These are phyloP conservation scores for Sminthopsis crassicaudata DNA, from an alignment of 2,113 vertebrate genomes.

Conservation along the genomic window DNA sequence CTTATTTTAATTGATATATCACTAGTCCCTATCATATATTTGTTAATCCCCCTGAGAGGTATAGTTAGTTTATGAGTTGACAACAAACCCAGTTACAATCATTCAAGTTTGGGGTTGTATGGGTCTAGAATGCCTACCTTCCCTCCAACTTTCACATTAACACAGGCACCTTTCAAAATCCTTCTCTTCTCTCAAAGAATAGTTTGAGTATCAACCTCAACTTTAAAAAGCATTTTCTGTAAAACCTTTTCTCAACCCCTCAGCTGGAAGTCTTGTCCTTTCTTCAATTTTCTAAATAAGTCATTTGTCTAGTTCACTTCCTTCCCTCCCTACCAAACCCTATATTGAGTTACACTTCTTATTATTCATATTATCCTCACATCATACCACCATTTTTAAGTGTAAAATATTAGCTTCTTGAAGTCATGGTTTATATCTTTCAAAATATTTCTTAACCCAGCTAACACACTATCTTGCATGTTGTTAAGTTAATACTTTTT, in stretches of 20 bases:
- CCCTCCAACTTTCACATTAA: background rate
- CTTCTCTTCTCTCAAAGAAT: background rate
- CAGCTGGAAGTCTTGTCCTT: background rate
- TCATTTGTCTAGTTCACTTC: background rate
- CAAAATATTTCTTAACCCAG: background rate
- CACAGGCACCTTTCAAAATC: background rate
- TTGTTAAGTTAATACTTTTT: background rate
- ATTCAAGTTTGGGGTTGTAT: background rate
- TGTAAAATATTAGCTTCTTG: background rate
- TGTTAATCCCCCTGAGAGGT: background rate
- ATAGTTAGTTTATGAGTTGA: background rate
- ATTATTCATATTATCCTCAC: background rate
- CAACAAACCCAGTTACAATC: background rate
- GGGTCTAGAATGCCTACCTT: background rate
- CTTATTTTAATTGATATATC: background rate
- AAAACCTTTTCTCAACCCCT: background rate
- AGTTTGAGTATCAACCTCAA: background rate
- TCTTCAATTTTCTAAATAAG: background rate
- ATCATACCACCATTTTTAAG: background rate
- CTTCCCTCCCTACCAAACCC: background rate
- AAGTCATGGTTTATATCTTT: background rate
- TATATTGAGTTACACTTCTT: background rate
- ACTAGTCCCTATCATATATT: background rate
- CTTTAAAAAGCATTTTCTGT: too few species aligned
- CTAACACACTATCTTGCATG: background rate